phyloP scores from a whole-genome alignment of 2,797 vertebrate species.

The Pipistrellus pygmaeus region DNA sequence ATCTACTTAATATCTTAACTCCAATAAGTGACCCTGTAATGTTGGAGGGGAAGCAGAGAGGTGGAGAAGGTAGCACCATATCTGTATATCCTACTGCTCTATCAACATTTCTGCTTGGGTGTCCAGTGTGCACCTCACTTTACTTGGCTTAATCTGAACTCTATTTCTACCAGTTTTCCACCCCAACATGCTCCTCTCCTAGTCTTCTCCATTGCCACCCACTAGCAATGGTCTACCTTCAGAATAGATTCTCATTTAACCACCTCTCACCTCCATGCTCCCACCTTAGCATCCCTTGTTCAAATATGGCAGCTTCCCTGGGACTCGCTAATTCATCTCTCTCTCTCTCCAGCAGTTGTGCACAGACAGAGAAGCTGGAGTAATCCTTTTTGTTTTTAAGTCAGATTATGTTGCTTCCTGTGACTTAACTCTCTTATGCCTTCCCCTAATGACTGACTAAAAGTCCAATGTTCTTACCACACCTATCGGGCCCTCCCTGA shows the following conservation, averaged over 20 bases:
- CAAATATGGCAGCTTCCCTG: background rate
- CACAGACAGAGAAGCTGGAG: background rate
- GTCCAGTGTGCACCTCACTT: background rate
- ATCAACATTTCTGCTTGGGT: background rate
- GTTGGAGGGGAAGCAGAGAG: background rate
- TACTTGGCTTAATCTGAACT: background rate
- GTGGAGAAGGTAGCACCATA: background rate
- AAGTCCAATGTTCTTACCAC: background rate
- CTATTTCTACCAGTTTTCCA: background rate
- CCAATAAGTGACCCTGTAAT: background rate
- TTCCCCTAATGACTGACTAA: background rate
- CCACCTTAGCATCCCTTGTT: background rate
- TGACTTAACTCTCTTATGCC: background rate
- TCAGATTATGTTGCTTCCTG: background rate
- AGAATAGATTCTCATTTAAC: background rate
- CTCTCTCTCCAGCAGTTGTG: background rate
- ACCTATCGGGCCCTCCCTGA: background rate
- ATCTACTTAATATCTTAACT: background rate
- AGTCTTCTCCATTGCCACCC: background rate
- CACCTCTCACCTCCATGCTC: background rate
- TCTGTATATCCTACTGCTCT: accelerated
- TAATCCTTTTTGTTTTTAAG: background rate
- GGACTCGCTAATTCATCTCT: background rate
- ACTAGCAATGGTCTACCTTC: background rate
- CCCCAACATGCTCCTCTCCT: background rate